These are phyloP conservation scores for Gortyna flavago DNA, from an alignment of 2,888 invertebrate genomes.

Conservation along the genomic window DNA sequence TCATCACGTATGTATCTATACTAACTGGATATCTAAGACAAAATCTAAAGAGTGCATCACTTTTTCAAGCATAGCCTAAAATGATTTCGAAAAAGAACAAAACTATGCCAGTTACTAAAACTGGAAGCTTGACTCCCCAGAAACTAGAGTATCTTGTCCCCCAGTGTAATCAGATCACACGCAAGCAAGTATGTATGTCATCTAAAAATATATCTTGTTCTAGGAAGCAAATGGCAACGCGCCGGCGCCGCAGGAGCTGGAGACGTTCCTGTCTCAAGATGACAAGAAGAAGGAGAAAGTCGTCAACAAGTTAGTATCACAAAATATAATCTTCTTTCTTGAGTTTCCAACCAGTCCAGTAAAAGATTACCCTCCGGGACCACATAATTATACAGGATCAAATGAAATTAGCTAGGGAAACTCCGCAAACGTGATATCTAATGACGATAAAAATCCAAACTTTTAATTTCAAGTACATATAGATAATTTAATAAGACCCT, in stretches of 20 bases:
- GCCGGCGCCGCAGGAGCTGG: constrained; percentile 92
- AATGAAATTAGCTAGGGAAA: not conserved
- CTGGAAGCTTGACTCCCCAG: not conserved
- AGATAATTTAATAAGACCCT: not conserved
- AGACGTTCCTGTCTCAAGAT: constrained; percentile 94
- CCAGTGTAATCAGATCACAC: not conserved
- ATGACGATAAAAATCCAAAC: not conserved
- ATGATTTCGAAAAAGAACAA: not conserved
- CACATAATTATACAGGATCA: too few species aligned
- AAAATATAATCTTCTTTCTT: not conserved
- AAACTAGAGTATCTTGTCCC: not conserved
- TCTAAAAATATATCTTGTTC: constrained; percentile 42
- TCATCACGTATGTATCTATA: too few species aligned
- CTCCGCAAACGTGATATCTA: not conserved
- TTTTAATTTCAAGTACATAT: not conserved
- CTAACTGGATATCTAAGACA: too few species aligned
- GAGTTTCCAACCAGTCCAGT: not conserved
- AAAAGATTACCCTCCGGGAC: not conserved
- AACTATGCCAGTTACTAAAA: not conserved
- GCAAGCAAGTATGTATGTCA: constrained; percentile 10
- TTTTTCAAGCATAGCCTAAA: not conserved
- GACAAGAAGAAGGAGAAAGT: constrained; percentile 90
- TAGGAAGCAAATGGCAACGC: constrained; percentile 85
- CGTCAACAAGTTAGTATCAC: constrained; percentile 87
- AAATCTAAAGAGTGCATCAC: not conserved